A percentile compares a stretch with the other conserved stretches of the same genome.
Evolutionary conservation across 2,888 invertebrate genomes (phyloP).

Genomic region (Arctia plantaginis): DNA sequence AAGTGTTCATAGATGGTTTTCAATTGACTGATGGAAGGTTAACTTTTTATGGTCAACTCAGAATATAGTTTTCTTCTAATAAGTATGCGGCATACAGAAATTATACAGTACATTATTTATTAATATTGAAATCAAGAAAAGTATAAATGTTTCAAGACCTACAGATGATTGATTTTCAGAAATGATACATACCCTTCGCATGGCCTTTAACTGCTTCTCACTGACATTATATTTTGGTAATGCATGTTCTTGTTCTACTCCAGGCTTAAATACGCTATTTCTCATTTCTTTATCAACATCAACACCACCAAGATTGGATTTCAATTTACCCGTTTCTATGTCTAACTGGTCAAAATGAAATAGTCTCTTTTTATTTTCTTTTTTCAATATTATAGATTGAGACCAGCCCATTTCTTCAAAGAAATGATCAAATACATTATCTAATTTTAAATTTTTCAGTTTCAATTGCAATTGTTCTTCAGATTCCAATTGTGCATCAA

Average conservation of each 20-base stretch:
- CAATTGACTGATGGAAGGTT: too few species aligned
- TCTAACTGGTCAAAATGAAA: constrained; percentile 78
- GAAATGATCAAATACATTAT: constrained; percentile 73
- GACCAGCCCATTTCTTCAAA: constrained; percentile 80
- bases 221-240: constrained; percentile 88
- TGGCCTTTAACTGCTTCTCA: constrained; percentile 84
- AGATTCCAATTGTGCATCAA: constrained; percentile 61
- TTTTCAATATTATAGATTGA: constrained; percentile 65
- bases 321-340: constrained; percentile 74
- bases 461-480: constrained; percentile 71
- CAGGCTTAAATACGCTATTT: constrained; percentile 88
- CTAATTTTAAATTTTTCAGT: constrained; percentile 70
- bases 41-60: too few species aligned
- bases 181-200: constrained; percentile 81
- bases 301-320: constrained; percentile 74
- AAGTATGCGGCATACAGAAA: too few species aligned
- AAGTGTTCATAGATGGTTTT: too few species aligned
- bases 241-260: constrained; percentile 88
- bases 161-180: neutral
- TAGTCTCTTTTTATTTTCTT: constrained; percentile 59
- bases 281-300: constrained; percentile 87
- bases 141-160: too few species aligned
- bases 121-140: too few species aligned
- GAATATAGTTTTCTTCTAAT: too few species aligned
- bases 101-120: too few species aligned